A percentile compares a stretch with the other conserved stretches of the same genome.
phyloP scores from a whole-genome alignment of 2,888 invertebrate species.

The Eilema sororculum region DNA sequence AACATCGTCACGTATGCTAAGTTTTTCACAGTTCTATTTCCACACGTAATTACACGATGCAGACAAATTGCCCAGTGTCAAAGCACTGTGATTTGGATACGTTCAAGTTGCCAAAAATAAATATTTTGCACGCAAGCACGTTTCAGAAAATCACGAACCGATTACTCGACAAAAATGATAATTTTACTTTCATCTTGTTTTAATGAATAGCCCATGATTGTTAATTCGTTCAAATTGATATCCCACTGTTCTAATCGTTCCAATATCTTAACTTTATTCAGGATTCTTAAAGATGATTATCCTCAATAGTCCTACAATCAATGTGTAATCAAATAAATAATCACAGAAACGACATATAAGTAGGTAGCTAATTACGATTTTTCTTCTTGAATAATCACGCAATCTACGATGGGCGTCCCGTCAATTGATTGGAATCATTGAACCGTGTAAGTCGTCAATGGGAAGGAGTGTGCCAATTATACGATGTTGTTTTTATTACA shows the following conservation, averaged over 20 bases:
- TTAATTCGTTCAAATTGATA: background rate
- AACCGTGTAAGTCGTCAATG: constrained; percentile 59
- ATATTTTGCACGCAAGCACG: too few relatives aligned
- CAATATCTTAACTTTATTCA: background rate
- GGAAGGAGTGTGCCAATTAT: constrained; percentile 69
- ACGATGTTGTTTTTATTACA: background rate
- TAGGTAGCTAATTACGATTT: constrained; percentile 43
- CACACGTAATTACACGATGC: too few relatives aligned
- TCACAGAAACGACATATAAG: constrained; percentile 38
- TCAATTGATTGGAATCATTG: constrained; percentile 55
- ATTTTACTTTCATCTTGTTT: background rate
- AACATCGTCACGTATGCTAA: background rate
- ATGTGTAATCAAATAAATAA: constrained; percentile 2
- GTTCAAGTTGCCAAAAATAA: too few relatives aligned
- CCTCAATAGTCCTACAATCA: background rate
- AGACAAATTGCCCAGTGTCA: too few relatives aligned
- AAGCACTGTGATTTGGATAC: too few relatives aligned
- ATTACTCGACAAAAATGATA: background rate
- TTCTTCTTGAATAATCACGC: constrained; percentile 50
- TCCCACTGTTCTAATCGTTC: background rate
- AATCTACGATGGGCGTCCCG: constrained; percentile 54
- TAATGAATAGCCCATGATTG: background rate
- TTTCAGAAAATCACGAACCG: too few relatives aligned
- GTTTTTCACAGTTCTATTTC: too few relatives aligned
- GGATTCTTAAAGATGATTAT: constrained; percentile 1